Conservation (phyloP, 2,888 invertebrate genomes). For the Rhagophthalmus giganteus region DNA sequence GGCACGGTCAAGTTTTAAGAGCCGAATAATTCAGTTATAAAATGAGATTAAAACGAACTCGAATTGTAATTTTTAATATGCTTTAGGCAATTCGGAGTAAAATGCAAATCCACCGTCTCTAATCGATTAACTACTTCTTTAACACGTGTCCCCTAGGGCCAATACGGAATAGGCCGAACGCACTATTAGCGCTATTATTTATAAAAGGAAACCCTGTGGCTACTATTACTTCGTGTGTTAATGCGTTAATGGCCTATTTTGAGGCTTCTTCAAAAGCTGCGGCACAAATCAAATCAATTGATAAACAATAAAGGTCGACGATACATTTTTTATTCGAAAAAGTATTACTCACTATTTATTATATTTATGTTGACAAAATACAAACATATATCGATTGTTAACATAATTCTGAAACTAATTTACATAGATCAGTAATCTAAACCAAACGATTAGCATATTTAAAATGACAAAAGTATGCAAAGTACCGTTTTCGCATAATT, state of each 20-base stretch:
- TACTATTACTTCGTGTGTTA: constrained; percentile 5
- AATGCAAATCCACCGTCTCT: constrained; percentile 17
- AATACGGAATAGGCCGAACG: constrained; percentile 12
- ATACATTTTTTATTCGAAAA: background rate
- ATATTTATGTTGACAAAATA: no score
- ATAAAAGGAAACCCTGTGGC: constrained; percentile 36
- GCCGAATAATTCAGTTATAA: constrained; percentile 4
- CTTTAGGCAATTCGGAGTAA: constrained; percentile 10
- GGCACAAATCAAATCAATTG: background rate
- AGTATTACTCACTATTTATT: background rate
- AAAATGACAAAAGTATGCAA: constrained; percentile 15
- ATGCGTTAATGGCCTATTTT: constrained; percentile 1
- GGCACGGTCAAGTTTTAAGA: constrained; percentile 9
- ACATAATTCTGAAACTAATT: background rate
- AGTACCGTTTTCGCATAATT: background rate
- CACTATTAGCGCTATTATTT: constrained; percentile 21
- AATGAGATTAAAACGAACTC: constrained; percentile 1
- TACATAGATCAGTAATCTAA: no score
- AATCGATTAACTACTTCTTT: constrained; percentile 21
- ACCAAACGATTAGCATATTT: no score
- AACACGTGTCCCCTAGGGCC: constrained; percentile 20
- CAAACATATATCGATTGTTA: no score
- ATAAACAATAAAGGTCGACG: background rate
- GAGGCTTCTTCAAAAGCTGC: background rate
- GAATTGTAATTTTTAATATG: constrained; percentile 3